phyloP scores from a whole-genome alignment of 2,113 vertebrate species.

The Chaetodon auriga region DNA sequence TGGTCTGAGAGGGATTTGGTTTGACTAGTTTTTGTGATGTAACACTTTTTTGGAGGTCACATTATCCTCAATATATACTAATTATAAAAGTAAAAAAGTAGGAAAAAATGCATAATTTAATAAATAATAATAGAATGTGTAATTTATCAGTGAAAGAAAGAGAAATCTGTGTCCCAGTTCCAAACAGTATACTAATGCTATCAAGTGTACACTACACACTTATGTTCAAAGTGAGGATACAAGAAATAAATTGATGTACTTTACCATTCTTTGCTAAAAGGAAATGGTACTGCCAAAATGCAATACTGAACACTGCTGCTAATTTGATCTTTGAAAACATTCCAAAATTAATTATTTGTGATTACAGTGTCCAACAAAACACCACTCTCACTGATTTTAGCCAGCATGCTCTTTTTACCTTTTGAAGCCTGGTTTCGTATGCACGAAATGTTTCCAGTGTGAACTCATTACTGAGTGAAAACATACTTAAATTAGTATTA shows the following conservation, averaged over 20 bases:
- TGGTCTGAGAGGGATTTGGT: not conserved
- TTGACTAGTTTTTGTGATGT: not conserved
- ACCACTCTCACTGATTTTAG: too few species aligned
- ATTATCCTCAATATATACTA: not conserved
- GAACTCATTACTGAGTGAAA: not conserved
- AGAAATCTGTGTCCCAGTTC: too few species aligned
- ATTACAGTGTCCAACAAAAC: too few species aligned
- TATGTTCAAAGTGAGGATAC: not conserved
- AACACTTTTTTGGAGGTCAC: not conserved
- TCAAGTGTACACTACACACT: not conserved
- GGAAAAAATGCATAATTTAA: not conserved
- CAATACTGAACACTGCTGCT: too few species aligned
- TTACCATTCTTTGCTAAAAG: not conserved
- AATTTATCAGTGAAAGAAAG: too few species aligned
- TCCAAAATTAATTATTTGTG: too few species aligned
- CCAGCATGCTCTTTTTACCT: not conserved
- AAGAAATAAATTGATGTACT: not conserved
- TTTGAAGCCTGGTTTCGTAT: not conserved
- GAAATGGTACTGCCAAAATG: not conserved
- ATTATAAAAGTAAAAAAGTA: not conserved
- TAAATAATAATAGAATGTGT: too few species aligned
- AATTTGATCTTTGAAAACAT: not conserved
- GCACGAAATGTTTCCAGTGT: not conserved
- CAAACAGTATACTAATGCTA: not conserved
- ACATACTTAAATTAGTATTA: not conserved